phyloP scores from a whole-genome alignment of 2,797 vertebrate genomes.

The Hypotaenidia philippensis region DNA sequence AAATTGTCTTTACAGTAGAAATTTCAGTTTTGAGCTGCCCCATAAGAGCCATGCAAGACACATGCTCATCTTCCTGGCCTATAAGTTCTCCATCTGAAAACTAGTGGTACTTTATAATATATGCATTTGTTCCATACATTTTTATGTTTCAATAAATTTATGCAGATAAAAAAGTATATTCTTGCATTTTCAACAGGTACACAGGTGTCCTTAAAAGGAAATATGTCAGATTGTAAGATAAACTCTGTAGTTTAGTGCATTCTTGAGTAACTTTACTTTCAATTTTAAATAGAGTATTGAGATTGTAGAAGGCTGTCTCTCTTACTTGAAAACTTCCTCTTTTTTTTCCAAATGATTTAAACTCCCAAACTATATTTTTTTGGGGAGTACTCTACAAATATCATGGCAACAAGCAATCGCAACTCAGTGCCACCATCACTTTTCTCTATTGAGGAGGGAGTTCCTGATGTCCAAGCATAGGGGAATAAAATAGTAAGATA shows the following conservation, averaged over 20 bases:
- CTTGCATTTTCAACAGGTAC: not conserved
- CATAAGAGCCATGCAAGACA: not conserved
- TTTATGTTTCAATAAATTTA: not conserved
- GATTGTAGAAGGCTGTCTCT: not conserved
- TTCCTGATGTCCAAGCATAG: not conserved
- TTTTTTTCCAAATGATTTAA: not conserved
- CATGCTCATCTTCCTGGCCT: not conserved
- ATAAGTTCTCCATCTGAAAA: not conserved
- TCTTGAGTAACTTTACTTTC: not conserved
- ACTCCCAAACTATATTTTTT: not conserved
- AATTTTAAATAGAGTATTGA: not conserved
- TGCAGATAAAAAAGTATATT: not conserved
- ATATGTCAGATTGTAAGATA: not conserved
- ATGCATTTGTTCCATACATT: not conserved
- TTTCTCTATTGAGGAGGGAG: not conserved
- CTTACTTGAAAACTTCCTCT: not conserved
- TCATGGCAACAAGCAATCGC: not conserved
- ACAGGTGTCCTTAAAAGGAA: not conserved
- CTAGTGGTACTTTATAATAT: not conserved
- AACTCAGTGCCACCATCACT: not conserved
- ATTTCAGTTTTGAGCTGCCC: accelerated
- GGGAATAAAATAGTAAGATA: accelerated
- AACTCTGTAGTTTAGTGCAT: not conserved
- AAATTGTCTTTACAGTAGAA: not conserved
- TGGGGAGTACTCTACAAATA: not conserved